Evolutionary conservation across 2,113 vertebrate genomes (phyloP), one percentile per base, ranked within the genome.

Genomic region (Syngnathus typhle): DNA sequence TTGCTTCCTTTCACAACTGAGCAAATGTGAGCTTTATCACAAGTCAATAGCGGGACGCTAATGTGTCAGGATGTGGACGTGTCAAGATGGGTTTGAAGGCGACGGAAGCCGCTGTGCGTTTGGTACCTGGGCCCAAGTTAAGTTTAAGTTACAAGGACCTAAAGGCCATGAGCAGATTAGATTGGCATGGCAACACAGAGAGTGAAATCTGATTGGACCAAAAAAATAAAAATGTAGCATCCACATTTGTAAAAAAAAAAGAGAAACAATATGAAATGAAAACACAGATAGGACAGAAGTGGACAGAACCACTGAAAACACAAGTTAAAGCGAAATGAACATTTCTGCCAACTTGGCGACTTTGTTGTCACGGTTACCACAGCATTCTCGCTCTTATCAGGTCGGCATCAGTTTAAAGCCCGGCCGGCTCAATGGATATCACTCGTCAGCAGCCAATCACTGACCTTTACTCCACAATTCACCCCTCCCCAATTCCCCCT

Each of bases 391-490:
- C 4, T 39, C 72, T 88, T 86, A 88, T 88, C 84, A 80, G 78
- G 61, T 77, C 69, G 83, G 70, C 82, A 87, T 88, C 85, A 85
- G 82, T 69, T 63, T 62, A 72, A 84, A 55, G 80, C 64, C 71
- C 74, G 55, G 82, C 71, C 74, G 55, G 82, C 73, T 85, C 82
- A 88, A 84, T 82, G 82, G 59, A 77, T 87, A 87, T 87, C 86
- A 83, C 74, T 84, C 84, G 84, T 88, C 82, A 86, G 84, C 56
- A 80, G 78, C 65, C 81, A 85, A 84, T 81, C 65, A 73, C 54
- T 44, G 5, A 63, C 78, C 87, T 90, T 89, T 90, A 79, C 86
- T 88, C 85, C 85, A 58, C 62, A 7, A 80, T 82, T 77, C 71
- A 79, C 69, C 73, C 78, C 70, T 62, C 49, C 1, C 0, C 5